Conservation (phyloP, 2,888 invertebrate genomes). For the Spisula solida region DNA sequence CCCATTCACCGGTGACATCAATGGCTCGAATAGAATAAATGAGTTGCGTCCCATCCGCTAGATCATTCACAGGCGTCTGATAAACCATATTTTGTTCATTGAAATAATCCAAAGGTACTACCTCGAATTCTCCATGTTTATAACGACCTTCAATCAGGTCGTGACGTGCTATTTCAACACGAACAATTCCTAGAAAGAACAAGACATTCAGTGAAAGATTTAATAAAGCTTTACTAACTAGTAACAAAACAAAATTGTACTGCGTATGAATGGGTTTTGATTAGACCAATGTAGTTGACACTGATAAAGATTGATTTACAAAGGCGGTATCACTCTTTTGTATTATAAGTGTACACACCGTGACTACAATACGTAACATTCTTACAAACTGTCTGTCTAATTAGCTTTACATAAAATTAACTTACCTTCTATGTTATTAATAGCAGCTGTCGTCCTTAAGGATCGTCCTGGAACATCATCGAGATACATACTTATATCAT, state of each 20-base stretch:
- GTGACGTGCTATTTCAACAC: not conserved
- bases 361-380: too few relatives aligned
- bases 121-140: not conserved
- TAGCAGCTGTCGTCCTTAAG: conserved; percentile 28
- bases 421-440: conserved; percentile 57
- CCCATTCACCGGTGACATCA: conserved; percentile 61
- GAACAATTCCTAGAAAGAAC: conserved; percentile 26
- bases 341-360: too few relatives aligned
- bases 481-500: conserved; percentile 42
- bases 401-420: too few relatives aligned
- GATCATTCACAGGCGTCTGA: conserved; percentile 18
- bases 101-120: conserved; percentile 47
- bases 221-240: too few relatives aligned
- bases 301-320: too few relatives aligned
- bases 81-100: conserved; percentile 34
- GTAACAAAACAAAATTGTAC: too few relatives aligned
- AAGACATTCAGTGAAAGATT: too few relatives aligned
- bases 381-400: too few relatives aligned
- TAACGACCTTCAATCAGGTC: not conserved
- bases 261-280: too few relatives aligned
- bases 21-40: conserved; percentile 60
- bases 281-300: too few relatives aligned
- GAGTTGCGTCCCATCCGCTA: conserved; percentile 65
- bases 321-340: too few relatives aligned
- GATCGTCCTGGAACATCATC: conserved; percentile 58